phyloP scores from a whole-genome alignment of 2,113 vertebrate species.

The Planiliza haematocheilus region DNA sequence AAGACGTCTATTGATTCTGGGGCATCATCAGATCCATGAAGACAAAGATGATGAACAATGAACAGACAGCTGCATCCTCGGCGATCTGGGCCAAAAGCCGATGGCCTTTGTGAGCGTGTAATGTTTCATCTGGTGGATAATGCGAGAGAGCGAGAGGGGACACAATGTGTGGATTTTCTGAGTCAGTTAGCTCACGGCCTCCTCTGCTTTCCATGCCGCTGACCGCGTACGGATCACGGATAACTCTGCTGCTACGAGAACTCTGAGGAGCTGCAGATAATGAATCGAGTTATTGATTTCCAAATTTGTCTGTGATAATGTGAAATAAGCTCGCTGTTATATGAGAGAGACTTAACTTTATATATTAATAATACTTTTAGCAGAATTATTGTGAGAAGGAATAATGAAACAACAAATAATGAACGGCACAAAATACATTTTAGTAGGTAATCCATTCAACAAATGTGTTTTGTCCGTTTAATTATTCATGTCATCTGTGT shows the following conservation, averaged over 20 bases:
- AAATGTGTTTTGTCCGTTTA: constrained; percentile 6
- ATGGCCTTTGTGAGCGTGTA: constrained; percentile 63
- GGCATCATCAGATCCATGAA: constrained; percentile 76
- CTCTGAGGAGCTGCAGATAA: background rate
- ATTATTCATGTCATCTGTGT: background rate
- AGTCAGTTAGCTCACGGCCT: constrained; percentile 46
- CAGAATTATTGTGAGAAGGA: constrained; percentile 28
- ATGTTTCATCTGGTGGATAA: constrained; percentile 69
- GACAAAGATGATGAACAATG: constrained; percentile 81
- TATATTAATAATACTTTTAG: background rate
- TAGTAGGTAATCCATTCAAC: constrained; percentile 8
- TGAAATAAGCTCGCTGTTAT: too few relatives aligned
- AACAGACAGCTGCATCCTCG: constrained; percentile 75
- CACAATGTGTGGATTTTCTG: constrained; percentile 62
- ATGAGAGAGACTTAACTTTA: too few relatives aligned
- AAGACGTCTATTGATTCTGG: constrained; percentile 78
- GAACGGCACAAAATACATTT: constrained; percentile 21
- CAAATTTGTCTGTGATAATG: too few relatives aligned
- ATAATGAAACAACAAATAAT: constrained; percentile 49
- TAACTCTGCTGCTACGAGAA: constrained; percentile 2
- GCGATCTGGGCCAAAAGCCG: constrained; percentile 62
- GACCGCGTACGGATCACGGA: background rate
- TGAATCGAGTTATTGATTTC: too few relatives aligned
- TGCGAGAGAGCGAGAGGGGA: constrained; percentile 39
- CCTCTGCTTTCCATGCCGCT: constrained; percentile 27